Percentiles rank a stretch among this genome's conserved stretches.
Conservation (phyloP, 2,113 vertebrate species). For the Labeo catla region DNA sequence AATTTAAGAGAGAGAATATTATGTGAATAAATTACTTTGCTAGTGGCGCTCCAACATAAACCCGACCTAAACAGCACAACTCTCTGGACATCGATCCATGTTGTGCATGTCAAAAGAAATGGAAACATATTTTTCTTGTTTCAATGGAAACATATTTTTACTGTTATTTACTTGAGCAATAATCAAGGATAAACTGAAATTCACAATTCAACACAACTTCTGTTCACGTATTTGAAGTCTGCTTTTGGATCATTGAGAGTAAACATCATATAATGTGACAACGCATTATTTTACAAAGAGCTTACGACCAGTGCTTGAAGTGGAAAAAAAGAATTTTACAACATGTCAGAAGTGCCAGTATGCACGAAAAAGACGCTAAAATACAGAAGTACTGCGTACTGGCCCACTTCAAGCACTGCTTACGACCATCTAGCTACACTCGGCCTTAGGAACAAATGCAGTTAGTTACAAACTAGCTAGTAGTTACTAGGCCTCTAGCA, state of each 20-base stretch:
- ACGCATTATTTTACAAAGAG: background rate
- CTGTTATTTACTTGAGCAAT: background rate
- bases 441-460: background rate
- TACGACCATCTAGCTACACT: background rate
- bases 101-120: background rate
- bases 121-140: background rate
- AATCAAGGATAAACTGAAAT: background rate
- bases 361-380: too few species aligned
- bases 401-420: background rate
- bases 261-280: background rate
- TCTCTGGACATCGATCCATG: background rate
- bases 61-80: background rate
- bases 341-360: too few species aligned
- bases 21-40: background rate
- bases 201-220: background rate
- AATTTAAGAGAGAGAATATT: background rate
- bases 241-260: background rate
- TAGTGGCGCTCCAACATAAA: background rate
- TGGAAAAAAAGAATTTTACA: too few species aligned
- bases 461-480: background rate
- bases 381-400: too few species aligned
- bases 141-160: background rate
- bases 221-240: too few species aligned
- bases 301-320: too few species aligned
- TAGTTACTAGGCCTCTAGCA: background rate